Evolutionary conservation across 2,113 vertebrate genomes (phyloP), one percentile per base, ranked within the genome.

Genomic region (Antigone vipio): DNA sequence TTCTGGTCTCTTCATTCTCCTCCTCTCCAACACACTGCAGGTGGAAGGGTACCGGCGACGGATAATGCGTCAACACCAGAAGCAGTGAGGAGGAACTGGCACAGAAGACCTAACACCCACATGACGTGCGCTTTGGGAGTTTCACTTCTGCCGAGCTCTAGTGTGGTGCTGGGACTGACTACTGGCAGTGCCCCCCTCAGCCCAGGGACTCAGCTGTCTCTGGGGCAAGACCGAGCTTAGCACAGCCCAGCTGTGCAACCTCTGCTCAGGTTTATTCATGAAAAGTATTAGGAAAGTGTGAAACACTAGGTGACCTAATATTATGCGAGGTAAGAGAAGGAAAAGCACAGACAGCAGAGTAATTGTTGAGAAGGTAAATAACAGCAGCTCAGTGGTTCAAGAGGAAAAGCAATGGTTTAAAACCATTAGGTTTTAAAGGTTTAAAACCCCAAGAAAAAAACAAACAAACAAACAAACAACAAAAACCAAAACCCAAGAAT

Each of bases 1-100:
- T n/a, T 77, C 50, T 53, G 23, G 29, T 34, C 58, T 73, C 56
- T 80, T 67, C n/a, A 47, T 44, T 53, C 35, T 22, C 42, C 29
- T 83, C n/a, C 55, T 67, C 66, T 50, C 47, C 38, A 24, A 53
- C 73, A 74, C 0, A 4, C 42, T 38, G n/a, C 13, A 60, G 50
- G 27, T 30, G 11, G 53, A 82, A 75, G 17, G 14, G 60, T 15
- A 59, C 14, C 1, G 3, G 77, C 15, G 53, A 76, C 1, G 2
- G 75, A 53, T 1, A 5, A 56, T n/a, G 16, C 4, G 1, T 4
- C 3, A 1, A 69, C 9, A n/a, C 23, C 44, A 71, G 71, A 22
- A 42, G 18, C 40, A 18, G 29, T 1, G 16, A 44, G 64, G 52
- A 87, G 24, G 50, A 66, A 18, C 27, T 4, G 4, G 32, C 32